These are phyloP conservation scores for Podarcis muralis DNA, from an alignment of 2,113 vertebrate genomes.

Conservation along the genomic window DNA sequence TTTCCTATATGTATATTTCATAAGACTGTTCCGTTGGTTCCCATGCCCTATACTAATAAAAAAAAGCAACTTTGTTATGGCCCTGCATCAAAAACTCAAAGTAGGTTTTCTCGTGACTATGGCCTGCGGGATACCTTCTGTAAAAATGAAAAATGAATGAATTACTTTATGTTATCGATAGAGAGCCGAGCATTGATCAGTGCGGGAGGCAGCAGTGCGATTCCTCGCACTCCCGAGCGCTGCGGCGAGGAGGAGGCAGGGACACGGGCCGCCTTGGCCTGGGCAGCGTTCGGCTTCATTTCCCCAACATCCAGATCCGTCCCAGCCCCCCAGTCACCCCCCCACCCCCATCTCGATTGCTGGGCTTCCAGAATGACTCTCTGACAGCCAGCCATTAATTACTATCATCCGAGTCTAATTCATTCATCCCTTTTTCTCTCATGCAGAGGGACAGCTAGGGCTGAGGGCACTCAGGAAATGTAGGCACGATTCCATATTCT, in stretches of 20 bases:
- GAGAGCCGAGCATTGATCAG: constrained; percentile 69
- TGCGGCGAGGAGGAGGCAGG: constrained; percentile 44
- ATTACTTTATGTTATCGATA: constrained; percentile 76
- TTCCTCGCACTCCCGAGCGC: constrained; percentile 10
- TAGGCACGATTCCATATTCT: constrained; percentile 83
- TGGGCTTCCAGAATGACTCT: constrained; percentile 76
- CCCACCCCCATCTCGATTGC: constrained; percentile 55
- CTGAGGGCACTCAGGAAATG: constrained; percentile 82
- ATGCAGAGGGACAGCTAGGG: constrained; percentile 82
- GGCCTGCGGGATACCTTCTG: constrained; percentile 70
- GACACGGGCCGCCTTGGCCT: constrained; percentile 58
- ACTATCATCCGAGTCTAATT: constrained; percentile 84
- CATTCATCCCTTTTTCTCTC: constrained; percentile 83
- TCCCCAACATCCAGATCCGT: constrained; percentile 61
- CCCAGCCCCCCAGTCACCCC: neutral
- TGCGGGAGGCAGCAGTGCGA: constrained; percentile 38
- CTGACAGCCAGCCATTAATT: constrained; percentile 89
- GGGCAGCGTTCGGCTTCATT: constrained; percentile 68
- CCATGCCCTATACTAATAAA: constrained; percentile 53
- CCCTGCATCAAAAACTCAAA: constrained; percentile 63
- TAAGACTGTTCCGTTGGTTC: constrained; percentile 73
- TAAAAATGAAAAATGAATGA: constrained; percentile 77
- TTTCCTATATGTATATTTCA: constrained; percentile 71
- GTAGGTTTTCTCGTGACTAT: constrained; percentile 47
- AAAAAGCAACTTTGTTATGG: constrained; percentile 56